phyloP scores from a whole-genome alignment of 2,888 invertebrate genomes.

The Parnassius smintheus region DNA sequence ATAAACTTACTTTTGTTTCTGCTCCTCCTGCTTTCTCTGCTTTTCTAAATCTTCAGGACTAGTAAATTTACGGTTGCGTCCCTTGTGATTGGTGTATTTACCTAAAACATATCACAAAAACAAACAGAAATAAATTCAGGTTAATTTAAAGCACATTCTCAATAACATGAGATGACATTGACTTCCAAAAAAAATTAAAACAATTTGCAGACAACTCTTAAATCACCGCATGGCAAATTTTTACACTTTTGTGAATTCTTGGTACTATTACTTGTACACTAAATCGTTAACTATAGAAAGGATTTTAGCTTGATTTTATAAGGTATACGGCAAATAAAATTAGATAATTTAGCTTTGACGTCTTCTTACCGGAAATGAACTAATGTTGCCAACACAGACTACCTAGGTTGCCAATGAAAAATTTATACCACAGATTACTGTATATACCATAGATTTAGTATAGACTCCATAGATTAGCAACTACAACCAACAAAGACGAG shows the following conservation, averaged over 20 bases:
- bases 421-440: too few relatives aligned
- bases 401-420: too few relatives aligned
- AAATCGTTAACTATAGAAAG: constrained; percentile 19
- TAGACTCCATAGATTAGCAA: too few relatives aligned
- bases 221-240: constrained; percentile 75
- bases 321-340: constrained; percentile 49
- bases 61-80: constrained; percentile 95
- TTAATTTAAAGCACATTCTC: constrained; percentile 57
- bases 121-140: constrained; percentile 24
- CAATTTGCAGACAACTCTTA: constrained; percentile 31
- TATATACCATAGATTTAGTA: too few relatives aligned
- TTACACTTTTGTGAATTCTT: constrained; percentile 30
- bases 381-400: constrained; percentile 22
- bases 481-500: too few relatives aligned
- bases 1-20: constrained; percentile 80
- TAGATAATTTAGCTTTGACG: constrained; percentile 73
- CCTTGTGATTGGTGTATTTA: constrained; percentile 96
- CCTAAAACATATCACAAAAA: constrained; percentile 74
- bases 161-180: constrained; percentile 73
- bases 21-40: constrained; percentile 89
- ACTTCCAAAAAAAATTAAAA: constrained; percentile 34
- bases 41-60: constrained; percentile 96
- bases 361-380: constrained; percentile 37
- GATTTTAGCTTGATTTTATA: constrained; percentile 26
- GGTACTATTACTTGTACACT: constrained; percentile 11